Conservation (phyloP, 2,888 invertebrate species). For the Leucania comma region DNA sequence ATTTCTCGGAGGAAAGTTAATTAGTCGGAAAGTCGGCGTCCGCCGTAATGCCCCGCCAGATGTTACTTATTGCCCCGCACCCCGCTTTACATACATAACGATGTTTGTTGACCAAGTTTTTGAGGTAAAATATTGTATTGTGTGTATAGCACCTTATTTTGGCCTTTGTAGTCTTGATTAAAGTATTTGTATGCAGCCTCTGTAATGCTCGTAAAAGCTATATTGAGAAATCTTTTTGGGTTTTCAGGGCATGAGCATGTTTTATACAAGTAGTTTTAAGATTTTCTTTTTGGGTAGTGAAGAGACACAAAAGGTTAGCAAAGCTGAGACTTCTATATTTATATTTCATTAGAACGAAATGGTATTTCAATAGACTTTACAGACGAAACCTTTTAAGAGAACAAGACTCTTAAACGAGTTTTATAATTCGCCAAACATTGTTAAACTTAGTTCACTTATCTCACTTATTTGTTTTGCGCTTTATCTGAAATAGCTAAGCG, state of each 20-base stretch:
- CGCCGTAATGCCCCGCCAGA: conserved; percentile 65
- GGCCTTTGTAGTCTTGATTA: conserved; percentile 32
- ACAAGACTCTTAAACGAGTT: conserved; percentile 4
- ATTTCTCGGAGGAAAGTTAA: conserved; percentile 70
- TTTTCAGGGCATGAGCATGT: conserved; percentile 13
- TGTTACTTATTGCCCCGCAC: conserved; percentile 64
- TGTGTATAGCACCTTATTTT: conserved; percentile 47
- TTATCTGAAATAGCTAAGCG: conserved; percentile 49
- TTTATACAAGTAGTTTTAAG: neutral
- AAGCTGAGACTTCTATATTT: neutral
- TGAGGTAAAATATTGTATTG: conserved; percentile 41
- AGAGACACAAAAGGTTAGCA: neutral
- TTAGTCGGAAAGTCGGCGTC: conserved; percentile 69
- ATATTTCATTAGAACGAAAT: neutral
- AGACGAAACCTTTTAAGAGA: conserved; percentile 17
- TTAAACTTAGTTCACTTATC: conserved; percentile 31
- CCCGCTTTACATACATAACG: conserved; percentile 58
- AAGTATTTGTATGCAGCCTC: conserved; percentile 48
- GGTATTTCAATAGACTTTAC: neutral
- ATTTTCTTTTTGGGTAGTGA: neutral
- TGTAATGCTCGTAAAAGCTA: conserved; percentile 12
- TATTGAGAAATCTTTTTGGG: conserved; percentile 31
- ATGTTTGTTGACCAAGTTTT: conserved; percentile 51
- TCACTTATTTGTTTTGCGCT: conserved; percentile 36
- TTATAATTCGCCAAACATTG: conserved; percentile 15